Evolutionary conservation across 2,888 invertebrate species (phyloP).

Genomic region (Drosophila picticornis): DNA sequence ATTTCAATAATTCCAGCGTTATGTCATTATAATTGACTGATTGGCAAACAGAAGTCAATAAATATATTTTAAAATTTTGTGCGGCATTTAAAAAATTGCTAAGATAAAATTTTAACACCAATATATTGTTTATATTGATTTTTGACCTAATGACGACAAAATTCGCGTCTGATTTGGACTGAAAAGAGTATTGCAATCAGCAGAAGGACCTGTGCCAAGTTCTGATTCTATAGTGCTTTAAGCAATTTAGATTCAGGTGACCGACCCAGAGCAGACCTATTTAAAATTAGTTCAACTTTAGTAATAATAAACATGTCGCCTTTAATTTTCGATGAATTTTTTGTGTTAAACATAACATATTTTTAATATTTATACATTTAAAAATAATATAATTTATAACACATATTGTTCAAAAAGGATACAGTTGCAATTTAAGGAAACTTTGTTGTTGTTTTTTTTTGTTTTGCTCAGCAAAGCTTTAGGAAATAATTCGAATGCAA

Average conservation of each 20-base stretch:
- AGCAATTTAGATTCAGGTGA: not conserved
- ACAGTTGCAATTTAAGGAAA: conserved; percentile 46
- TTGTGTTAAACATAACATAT: conserved; percentile 54
- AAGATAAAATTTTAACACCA: not conserved
- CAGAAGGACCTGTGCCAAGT: not conserved
- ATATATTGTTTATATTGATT: not conserved
- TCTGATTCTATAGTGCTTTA: not conserved
- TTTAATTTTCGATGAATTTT: conserved; percentile 66
- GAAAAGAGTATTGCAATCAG: not conserved
- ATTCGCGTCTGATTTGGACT: not conserved
- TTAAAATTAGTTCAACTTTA: conserved; percentile 17
- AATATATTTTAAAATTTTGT: not conserved
- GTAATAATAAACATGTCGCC: conserved; percentile 44
- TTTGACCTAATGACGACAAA: not conserved
- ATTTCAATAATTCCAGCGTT: not conserved
- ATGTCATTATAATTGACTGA: not conserved
- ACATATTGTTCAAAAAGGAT: conserved; percentile 47
- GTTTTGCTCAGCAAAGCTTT: conserved; percentile 66
- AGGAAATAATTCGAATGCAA: conserved; percentile 20
- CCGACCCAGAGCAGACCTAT: not conserved
- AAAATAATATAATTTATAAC: conserved; percentile 68
- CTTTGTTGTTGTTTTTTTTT: conserved; percentile 31
- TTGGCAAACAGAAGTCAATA: not conserved
- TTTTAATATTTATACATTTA: conserved; percentile 68
- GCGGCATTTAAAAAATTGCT: no score